A percentile compares a stretch with the other conserved stretches of the same genome.
phyloP scores from a whole-genome alignment of 2,113 vertebrate genomes.

The Coregonus clupeaformis region DNA sequence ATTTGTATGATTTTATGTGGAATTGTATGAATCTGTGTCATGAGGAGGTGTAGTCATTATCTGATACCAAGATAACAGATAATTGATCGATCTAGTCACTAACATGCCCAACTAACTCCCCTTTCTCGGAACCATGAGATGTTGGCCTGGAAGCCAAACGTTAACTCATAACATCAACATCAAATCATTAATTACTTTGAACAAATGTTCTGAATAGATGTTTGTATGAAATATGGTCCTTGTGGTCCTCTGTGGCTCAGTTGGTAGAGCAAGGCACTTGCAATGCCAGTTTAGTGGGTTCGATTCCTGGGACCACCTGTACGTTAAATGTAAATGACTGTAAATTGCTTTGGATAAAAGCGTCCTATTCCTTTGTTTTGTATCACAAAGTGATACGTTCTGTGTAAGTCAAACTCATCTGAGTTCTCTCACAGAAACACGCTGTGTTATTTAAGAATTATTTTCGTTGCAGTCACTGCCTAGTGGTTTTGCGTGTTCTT shows the following conservation, averaged over 20 bases:
- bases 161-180: not conserved
- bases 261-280: not conserved
- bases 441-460: slow-evolving; percentile 4
- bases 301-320: no score
- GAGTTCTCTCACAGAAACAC: not conserved
- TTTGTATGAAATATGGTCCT: not conserved
- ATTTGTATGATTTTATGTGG: no score
- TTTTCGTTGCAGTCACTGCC: not conserved
- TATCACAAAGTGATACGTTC: slow-evolving; percentile 7
- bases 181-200: not conserved
- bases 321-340: not conserved
- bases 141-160: not conserved
- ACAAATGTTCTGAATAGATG: not conserved
- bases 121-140: no score
- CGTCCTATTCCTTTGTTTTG: not conserved
- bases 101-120: no score
- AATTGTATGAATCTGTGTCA: no score
- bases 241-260: not conserved
- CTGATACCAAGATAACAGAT: no score
- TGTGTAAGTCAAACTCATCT: slow-evolving; percentile 6
- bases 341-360: no score
- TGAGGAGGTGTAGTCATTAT: no score
- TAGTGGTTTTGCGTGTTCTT: not conserved
- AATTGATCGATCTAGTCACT: no score
- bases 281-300: no score